Evolutionary conservation across 2,888 invertebrate genomes (phyloP), one percentile per base, ranked within the genome.

Genomic region (Lepidocyrtoides sp.): DNA sequence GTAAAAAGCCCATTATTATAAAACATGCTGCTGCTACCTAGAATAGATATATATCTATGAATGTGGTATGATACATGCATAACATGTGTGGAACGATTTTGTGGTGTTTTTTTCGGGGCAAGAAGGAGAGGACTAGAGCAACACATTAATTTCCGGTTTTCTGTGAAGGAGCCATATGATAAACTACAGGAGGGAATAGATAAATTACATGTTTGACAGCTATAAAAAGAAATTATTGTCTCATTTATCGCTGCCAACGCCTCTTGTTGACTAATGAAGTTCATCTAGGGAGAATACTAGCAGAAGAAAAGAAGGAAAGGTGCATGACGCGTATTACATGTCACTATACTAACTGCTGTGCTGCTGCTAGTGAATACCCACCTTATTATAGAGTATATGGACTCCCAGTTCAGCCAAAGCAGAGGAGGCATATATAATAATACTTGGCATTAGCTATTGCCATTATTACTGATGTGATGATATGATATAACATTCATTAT

Each of bases 121-220:
- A 36, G 23, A 51, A 32, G 41, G 60, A 82, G 51, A 36, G 54
- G 48, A 81, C 51, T 69, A 81, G 77, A 51, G 81, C 69, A 88
- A 88, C 82, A 83, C 89, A 89, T 89, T 89, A 89, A 89, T 89
- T 89, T 89, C 89, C 84, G 83, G 89, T 84, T 89, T 77, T 29
- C 84, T 77, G 77, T 84, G 89, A 89, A 89, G 83, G 84, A 89
- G 77, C 83, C 66, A 89, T 51, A 51, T 83, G 84, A 84, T 66
- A 84, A 84, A 89, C 63, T 89, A 66, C 84, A 63, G 75, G 51
- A 41, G 84, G 89, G 84, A 77, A 89, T 89, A 89, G 83, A 89
- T 89, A 89, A 89, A 84, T 89, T 89, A 84, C 89, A 89, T 89
- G 89, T 89, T 89, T 89, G 89, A 89, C 89, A 89, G 89, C 89